Evolutionary conservation across 1,140 invertebrate species (phyloP), one percentile per base, ranked within the genome.

Genomic region (Holotrichia oblita): DNA sequence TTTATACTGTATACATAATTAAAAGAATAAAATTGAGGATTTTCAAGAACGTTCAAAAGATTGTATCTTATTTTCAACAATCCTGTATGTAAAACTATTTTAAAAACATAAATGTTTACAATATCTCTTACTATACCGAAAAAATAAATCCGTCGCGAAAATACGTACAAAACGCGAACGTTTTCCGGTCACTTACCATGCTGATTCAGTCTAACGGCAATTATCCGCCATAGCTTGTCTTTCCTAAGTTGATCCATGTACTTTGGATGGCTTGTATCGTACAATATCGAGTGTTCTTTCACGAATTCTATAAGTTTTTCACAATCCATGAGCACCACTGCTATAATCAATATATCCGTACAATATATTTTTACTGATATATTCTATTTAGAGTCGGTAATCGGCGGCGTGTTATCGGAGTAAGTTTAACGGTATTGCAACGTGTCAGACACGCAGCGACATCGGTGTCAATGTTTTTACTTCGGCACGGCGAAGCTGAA

Each of bases 371-470:
- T n/a, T n/a, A n/a, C n/a, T n/a, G 4, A n/a, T n/a, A 14, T 48
- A 48, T 42, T 42, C 3, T 7, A 7, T 42, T 9, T 12, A n/a
- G 12, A 48, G 44, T 48, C 44, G 44, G 12, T n/a, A 48, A 12
- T 48, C 44, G 44, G n/a, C n/a, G n/a, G 3, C 44, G 44, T 48
- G n/a, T 48, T 10, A 48, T 48, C 44, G 8, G 44, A 14, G 44
- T 10, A 48, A 48, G 44, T 10, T 48, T n/a, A n/a, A 12, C 44
- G 44, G 12, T 48, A 48, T 48, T 48, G 12, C 3, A 48, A 4
- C 44, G 44, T 48, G 44, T 48, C 44, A 48, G 44, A 48, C 44
- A 48, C 44, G 44, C 44, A 48, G 44, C 44, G 44, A 48, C 44
- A 48, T 48, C 44, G 44, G 44, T 48, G 44, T n/a, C 44, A 48